phyloP scores from a whole-genome alignment of 2,888 invertebrate species.

The Ormyrus nitidulus region DNA sequence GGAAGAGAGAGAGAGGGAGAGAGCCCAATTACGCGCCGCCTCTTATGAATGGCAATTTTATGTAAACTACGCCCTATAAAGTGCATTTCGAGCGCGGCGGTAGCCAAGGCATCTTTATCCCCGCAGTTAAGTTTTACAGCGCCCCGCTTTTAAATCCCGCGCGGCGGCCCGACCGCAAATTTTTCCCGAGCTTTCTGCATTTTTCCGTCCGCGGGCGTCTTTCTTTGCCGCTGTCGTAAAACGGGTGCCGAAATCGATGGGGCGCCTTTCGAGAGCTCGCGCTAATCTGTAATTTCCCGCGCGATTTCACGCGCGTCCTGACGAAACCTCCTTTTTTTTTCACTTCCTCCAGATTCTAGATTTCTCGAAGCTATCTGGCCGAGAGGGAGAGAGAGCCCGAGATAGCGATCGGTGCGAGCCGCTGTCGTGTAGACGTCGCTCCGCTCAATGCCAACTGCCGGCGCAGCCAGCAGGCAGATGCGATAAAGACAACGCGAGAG shows the following conservation, averaged over 20 bases:
- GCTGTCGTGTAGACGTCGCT: neutral
- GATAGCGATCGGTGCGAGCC: neutral
- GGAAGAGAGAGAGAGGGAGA: neutral
- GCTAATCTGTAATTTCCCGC: constrained; percentile 28
- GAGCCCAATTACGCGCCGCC: constrained; percentile 46
- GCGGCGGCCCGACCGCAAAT: constrained; percentile 12
- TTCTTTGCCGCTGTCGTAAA: neutral
- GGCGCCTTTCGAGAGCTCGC: neutral
- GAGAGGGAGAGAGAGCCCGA: neutral
- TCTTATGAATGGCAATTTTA: constrained; percentile 45
- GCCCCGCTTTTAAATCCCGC: constrained; percentile 1
- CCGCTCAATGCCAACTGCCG: no score
- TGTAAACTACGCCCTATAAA: constrained; percentile 52
- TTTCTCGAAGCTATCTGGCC: constrained; percentile 10
- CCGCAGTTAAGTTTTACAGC: constrained; percentile 47
- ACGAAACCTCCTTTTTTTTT: constrained; percentile 19
- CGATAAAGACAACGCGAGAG: neutral
- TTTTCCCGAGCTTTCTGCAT: neutral
- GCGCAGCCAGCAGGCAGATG: neutral
- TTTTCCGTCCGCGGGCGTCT: neutral
- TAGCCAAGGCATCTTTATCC: constrained; percentile 46
- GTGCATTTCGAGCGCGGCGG: neutral
- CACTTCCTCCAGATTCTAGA: constrained; percentile 17
- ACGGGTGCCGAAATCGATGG: constrained; percentile 10
- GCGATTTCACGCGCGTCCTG: constrained; percentile 28